Base-by-base conservation (phyloP, 2,888 invertebrate species). In the Trichogramma dendrolimi region DNA sequence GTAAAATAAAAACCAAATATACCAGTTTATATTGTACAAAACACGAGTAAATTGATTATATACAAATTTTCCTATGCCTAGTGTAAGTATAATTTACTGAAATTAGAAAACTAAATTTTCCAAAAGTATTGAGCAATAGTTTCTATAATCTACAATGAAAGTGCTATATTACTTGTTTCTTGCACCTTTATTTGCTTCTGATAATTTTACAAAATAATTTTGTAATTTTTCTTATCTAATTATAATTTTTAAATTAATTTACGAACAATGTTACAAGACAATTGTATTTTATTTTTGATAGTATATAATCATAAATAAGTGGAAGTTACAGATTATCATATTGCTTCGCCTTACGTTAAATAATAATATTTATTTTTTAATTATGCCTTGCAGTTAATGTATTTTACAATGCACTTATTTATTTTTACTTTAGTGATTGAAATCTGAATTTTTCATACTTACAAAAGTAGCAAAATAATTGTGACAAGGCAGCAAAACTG, bases 381-480 rank as follows among this genome's bases (percentile, higher is more conserved):
- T 62, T 54, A 58, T 56, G 51, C 51, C 54, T 62, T 38, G 27
- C 38, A 54, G 53, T 14, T 41, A 61, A 61, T 44, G 41, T 62
- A 61, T 69, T 63, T 55, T 67, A 68, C 68, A 65, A 54, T 65
- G 58, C 64, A 54, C 61, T 60, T 55, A 57, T 55, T 62, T 44
- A 52, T 46, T 11, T n/a, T 55, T 50, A 38, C 44, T 58, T 62
- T 59, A 59, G 55, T 52, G 46, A 49, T 46, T 4, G 38, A 58
- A 52, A 59, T 64, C 65, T 55, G 52, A 64, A 61, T 62, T 60
- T 27, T 27, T 27, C 27, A 61, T 65, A 61, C 55, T 70, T 78
- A 78, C 77, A 78, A 78, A 78, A 78, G 77, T 78, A 78, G 77
- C 77, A 78, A 78, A 78, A 77, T 76, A 78, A 77, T 68, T 72